phyloP scores from a whole-genome alignment of 2,113 vertebrate genomes.

The Poicephalus meyeri region DNA sequence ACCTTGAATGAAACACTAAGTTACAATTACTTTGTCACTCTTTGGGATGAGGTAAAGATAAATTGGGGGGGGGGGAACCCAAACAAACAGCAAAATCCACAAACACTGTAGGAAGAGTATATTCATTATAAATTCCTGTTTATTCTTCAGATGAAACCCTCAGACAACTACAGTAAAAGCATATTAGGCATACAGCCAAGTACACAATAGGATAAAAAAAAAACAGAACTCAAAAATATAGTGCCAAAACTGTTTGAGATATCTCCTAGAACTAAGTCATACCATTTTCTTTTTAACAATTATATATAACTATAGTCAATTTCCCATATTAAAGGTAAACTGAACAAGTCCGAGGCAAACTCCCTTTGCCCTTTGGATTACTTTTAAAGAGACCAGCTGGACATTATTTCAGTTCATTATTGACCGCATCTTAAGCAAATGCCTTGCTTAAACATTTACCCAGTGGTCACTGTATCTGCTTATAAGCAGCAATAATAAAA shows the following conservation, averaged over 20 bases:
- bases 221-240: not conserved
- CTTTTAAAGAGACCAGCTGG: not conserved
- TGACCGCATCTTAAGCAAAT: slow-evolving; percentile 15
- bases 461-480: not conserved
- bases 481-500: slow-evolving; percentile 10
- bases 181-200: not conserved
- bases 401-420: not conserved
- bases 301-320: not conserved
- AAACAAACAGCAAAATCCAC: not conserved
- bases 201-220: not conserved
- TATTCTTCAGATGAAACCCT: not conserved
- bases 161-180: not conserved
- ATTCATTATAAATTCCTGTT: not conserved
- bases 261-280: not conserved
- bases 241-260: not conserved
- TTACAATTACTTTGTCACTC: not conserved
- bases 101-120: not conserved
- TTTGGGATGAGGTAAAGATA: not conserved
- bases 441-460: not conserved
- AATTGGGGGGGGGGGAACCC: not conserved
- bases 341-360: not conserved
- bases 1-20: not conserved
- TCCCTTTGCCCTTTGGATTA: not conserved
- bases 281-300: not conserved
- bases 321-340: not conserved